A percentile compares a stretch with the other conserved stretches of the same genome.
These are phyloP conservation scores for Pycnonotus jocosus DNA, from an alignment of 2,113 vertebrate genomes.

Conservation along the genomic window DNA sequence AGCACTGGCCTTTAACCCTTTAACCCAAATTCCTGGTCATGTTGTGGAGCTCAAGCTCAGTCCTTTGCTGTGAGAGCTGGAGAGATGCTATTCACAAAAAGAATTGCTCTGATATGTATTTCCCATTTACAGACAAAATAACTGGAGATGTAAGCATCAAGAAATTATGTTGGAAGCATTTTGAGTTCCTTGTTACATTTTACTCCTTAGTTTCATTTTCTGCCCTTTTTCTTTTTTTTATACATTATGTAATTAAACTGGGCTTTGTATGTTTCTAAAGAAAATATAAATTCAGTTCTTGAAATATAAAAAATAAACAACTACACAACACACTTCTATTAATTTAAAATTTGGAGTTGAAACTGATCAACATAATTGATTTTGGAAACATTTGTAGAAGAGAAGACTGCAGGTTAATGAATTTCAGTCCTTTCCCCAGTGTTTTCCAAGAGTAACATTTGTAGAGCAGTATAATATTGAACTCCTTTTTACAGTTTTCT, in stretches of 20 bases:
- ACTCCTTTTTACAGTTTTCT: background rate
- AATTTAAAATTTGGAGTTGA: background rate
- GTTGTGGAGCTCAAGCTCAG: background rate
- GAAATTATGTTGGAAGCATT: background rate
- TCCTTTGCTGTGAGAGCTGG: background rate
- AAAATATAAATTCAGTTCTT: background rate
- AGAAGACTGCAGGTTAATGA: background rate
- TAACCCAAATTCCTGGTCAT: too few relatives aligned
- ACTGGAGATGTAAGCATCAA: background rate
- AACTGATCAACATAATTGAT: background rate
- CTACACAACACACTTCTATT: background rate
- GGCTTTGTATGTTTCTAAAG: background rate
- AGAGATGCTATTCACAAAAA: background rate
- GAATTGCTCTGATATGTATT: background rate
- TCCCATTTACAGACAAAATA: background rate
- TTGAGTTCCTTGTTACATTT: background rate
- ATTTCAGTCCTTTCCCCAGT: background rate
- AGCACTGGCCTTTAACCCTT: background rate
- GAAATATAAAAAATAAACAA: background rate
- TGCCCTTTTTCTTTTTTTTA: background rate
- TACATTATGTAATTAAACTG: background rate
- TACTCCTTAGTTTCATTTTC: rapidly evolving
- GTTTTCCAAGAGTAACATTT: background rate
- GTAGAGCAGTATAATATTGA: background rate
- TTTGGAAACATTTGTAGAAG: background rate